Base-by-base conservation (phyloP, 1,140 invertebrate genomes). In the Penaeus chinensis region DNA sequence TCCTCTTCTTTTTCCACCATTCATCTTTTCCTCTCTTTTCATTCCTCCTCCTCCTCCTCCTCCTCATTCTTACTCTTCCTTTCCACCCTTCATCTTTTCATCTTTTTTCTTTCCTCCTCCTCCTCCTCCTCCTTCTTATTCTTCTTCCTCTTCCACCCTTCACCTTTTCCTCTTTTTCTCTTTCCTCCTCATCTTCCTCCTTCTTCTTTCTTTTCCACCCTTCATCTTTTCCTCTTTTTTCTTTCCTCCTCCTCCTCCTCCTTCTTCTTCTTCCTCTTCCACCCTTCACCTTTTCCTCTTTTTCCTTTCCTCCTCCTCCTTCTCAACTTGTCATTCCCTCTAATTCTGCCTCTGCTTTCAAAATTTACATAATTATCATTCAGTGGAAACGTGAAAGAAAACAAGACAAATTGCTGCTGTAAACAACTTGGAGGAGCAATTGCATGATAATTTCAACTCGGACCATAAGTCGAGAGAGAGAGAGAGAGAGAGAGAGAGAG, bases 101-200 rank as follows among this genome's bases (percentile, higher is more conserved):
- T 81, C 60, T 81, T 42, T 81, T n/a, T 81, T n/a, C 24, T 42
- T 61, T 47, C 22, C 61, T 63, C 79, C n/a, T 24, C n/a, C 79
- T 22, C 37, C 16, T 62, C 22, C 37, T 63, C 79, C 24, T 62
- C 54, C 79, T 22, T n/a, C n/a, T 11, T 4, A 0, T 24, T 8
- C 24, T 24, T 27, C 47, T 16, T 42, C 16, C 22, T 61, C 61
- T 4, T 60, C 54, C 47, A 4, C 7, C 10, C 61, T 42, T 63
- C 24, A 22, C 60, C 24, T 0, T 24, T 8, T 24, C 22, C n/a
- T 61, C 79, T 4, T 22, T 8, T 24, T 27, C 11, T 8, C 32
- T 20, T 27, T 62, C 13, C 16, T 24, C n/a, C 60, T 62, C 22
- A 0, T 24, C n/a, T 27, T 63, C 54, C 54, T 24, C n/a, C 19